Conservation (phyloP, 2,797 vertebrate species). For the Toxotes lorentzi region DNA sequence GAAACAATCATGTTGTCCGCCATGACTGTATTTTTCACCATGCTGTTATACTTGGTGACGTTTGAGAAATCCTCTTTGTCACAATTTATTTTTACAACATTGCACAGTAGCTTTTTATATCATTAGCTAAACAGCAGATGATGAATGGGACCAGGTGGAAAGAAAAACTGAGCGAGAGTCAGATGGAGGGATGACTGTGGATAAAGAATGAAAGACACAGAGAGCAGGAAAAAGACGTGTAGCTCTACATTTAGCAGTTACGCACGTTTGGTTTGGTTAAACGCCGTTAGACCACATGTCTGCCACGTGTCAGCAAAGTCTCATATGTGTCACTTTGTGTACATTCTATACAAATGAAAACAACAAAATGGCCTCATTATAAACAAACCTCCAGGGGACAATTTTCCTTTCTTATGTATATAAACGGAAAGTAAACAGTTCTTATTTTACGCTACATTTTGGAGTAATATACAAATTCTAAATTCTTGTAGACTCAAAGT, state of each 20-base stretch:
- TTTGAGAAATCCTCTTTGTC: conserved; percentile 42
- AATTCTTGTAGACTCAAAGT: neutral
- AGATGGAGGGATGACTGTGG: conserved; percentile 20
- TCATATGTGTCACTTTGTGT: neutral
- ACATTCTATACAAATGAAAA: neutral
- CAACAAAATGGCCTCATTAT: neutral
- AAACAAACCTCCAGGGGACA: neutral
- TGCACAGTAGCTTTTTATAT: conserved; percentile 51
- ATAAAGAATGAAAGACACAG: conserved; percentile 18
- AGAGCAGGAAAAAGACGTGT: conserved; percentile 25
- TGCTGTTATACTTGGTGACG: conserved; percentile 17
- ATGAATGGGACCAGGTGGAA: conserved; percentile 51
- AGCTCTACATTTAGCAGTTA: conserved; percentile 25
- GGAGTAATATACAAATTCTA: neutral
- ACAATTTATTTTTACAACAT: conserved; percentile 44
- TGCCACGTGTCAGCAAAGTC: neutral
- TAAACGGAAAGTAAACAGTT: neutral
- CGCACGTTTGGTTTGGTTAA: conserved; percentile 2
- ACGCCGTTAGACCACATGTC: neutral
- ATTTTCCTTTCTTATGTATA: neutral
- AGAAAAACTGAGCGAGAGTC: neutral
- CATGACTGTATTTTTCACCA: neutral
- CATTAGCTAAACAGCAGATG: conserved; percentile 38
- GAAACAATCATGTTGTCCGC: neutral
- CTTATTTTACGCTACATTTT: neutral